Base-by-base conservation (phyloP, 2,888 invertebrate genomes). In the Slavum lentiscoides region DNA sequence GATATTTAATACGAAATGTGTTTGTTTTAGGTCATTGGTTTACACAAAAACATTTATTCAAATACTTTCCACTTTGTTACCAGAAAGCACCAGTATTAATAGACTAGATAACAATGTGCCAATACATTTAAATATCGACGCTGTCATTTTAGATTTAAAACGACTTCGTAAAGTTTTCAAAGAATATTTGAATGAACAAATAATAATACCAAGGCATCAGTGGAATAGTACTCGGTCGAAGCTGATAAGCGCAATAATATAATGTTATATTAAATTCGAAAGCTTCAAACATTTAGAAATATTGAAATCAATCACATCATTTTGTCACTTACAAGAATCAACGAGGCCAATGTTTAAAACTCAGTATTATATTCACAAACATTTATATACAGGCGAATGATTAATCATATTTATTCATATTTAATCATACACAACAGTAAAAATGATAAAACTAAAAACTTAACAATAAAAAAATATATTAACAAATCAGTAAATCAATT, bases 151-250 rank as follows among this genome's bases (percentile, higher is more conserved):
- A 23, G 80, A 80, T 43, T 58, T 80, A 58, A 64, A 1, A 3
- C 53, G 64, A 72, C 64, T 80, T 9, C 61, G 80, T 23, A 66
- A 37, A 15, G 39, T 80, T 6, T 70, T 72, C 23, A 80, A 72
- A 72, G 23, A 30, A 13, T n/a, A 64, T 72, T 39, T 80, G 9
- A 43, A 70, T 17, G 72, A 72, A 72, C 21, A 80, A 62, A 64
- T 72, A 39, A 72, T 64, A 19, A 80, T 80, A 62, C 80, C 80
- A 17, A 80, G 72, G 39, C 43, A 80, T 2, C 69, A 53, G 23
- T 80, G 80, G 80, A 64, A 80, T 55, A 43, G 7, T 9, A 66
- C 30, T 39, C 70, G 80, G 2, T 58, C 19, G 19, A 80, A 53
- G 23, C 23, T 80, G 64, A 64, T 72, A 72, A 80, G 43, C n/a